Evolutionary conservation across 1,140 invertebrate genomes (phyloP).

Genomic region (Solen grandis): DNA sequence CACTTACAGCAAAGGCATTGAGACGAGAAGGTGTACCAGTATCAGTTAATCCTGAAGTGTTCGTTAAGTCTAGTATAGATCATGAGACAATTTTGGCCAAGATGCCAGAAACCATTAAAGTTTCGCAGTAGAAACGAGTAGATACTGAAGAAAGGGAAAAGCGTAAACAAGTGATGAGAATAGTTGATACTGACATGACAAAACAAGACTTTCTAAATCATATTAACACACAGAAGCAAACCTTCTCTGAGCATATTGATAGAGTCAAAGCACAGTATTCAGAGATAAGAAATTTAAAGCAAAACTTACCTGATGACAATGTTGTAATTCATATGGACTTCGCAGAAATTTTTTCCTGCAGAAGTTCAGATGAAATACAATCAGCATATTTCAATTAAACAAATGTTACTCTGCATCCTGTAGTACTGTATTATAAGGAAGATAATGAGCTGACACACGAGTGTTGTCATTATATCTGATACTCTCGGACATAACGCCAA

Average conservation of each 20-base stretch:
- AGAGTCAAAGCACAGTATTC: constrained; percentile 19
- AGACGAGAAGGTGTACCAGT: background rate
- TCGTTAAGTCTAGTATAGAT: background rate
- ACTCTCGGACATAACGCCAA: constrained; percentile 22
- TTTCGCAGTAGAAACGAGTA: constrained; percentile 19
- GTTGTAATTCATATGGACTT: constrained; percentile 53
- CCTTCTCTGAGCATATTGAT: constrained; percentile 27
- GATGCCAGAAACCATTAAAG: background rate
- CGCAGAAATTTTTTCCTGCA: constrained; percentile 52
- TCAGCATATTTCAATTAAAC: constrained; percentile 50
- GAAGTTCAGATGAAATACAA: constrained; percentile 42
- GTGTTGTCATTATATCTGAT: constrained; percentile 39
- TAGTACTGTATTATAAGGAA: constrained; percentile 24
- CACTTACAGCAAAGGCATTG: background rate
- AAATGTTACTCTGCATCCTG: constrained; percentile 40
- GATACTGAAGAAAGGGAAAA: constrained; percentile 6
- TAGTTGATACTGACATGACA: background rate
- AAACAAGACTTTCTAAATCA: constrained; percentile 21
- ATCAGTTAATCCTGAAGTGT: constrained; percentile 1
- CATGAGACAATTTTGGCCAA: background rate
- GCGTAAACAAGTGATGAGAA: constrained; percentile 19
- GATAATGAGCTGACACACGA: constrained; percentile 27
- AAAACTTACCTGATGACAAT: constrained; percentile 28
- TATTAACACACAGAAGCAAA: background rate
- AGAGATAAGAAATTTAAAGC: constrained; percentile 13